phyloP scores from a whole-genome alignment of 92 coral and sea anemone species.

The Siderastrea siderea region DNA sequence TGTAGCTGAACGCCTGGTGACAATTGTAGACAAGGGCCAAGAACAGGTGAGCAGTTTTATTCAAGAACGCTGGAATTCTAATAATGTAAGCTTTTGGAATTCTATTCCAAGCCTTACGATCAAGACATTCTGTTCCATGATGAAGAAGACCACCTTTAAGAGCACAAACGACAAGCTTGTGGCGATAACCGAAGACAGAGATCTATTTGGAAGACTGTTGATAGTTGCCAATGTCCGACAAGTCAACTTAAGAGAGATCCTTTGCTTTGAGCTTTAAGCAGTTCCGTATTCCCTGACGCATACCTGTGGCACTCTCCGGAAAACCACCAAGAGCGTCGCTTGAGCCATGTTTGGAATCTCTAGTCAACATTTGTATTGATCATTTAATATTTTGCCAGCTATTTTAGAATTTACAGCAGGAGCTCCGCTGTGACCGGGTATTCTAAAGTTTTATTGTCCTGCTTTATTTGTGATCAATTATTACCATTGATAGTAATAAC shows the following conservation, averaged over 20 bases:
- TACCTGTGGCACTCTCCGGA: constrained; percentile 43
- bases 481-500: too few species aligned
- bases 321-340: constrained; percentile 24
- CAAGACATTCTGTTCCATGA: constrained; percentile 47
- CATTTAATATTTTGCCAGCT: too few species aligned
- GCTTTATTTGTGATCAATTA: too few species aligned
- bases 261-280: constrained; percentile 38
- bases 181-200: constrained; percentile 44
- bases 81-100: constrained; percentile 38
- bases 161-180: constrained; percentile 33
- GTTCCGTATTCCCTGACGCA: constrained; percentile 51
- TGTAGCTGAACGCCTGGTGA: constrained; percentile 22
- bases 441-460: too few species aligned
- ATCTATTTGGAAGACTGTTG: constrained; percentile 61
- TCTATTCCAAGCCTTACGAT: constrained; percentile 30
- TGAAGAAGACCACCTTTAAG: constrained; percentile 15
- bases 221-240: constrained; percentile 53
- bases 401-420: too few species aligned
- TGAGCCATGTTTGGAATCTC: too few species aligned
- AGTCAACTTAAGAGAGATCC: constrained; percentile 42
- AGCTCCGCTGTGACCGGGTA: too few species aligned
- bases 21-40: background rate
- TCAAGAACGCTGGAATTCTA: constrained; percentile 5
- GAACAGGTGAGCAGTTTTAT: constrained; percentile 35
- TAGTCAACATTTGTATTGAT: too few species aligned